Evolutionary conservation across 1,140 invertebrate species (phyloP), one percentile per base, ranked within the genome.

Genomic region (Nasonia giraulti): DNA sequence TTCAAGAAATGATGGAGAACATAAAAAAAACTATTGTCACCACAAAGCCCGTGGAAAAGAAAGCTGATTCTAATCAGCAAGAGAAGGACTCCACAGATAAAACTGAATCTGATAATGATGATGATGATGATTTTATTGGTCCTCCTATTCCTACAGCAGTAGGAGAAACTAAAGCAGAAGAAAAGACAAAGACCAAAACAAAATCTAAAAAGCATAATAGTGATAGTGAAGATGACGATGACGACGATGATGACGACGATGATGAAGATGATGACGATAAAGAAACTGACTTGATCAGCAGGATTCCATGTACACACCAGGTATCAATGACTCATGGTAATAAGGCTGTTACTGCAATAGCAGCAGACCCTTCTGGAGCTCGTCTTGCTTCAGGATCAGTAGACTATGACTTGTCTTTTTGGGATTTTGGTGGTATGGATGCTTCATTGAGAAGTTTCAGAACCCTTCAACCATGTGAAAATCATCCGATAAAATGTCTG

Each of bases 351-450:
- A 96, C 97, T 2, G 98, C 98, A 0, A 91, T 99, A 5, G 96
- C 96, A 14, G 95, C 98, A 1, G 99, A 99, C 94, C 97, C 98
- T 0, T 97, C 98, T 40, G 99, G 99, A 23, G 97, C 98, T 23
- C 94, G 99, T 40, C 92, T 99, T 17, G 97, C 98, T 0, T 97
- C 97, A n/a, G 98, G 99, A 12, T 97, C 97, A 8, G 95, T 98
- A 37, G 98, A 99, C 90, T 99, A 99, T 93, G 98, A 99, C 87
- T 96, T 99, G 0, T 96, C 96, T 83, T 97, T 99, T 87, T 99
- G 98, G 98, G 99, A 99, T 93, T 99, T 99, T 94, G 97, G 97
- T 83, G 98, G 98, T 11, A 99, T 99, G 98, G 98, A 99, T 92
- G 95, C 96, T 0, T 95, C 96, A 0, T 94, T 99, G 93, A 95